Conservation (phyloP, 2,888 invertebrate species). For the Fragum sueziense region DNA sequence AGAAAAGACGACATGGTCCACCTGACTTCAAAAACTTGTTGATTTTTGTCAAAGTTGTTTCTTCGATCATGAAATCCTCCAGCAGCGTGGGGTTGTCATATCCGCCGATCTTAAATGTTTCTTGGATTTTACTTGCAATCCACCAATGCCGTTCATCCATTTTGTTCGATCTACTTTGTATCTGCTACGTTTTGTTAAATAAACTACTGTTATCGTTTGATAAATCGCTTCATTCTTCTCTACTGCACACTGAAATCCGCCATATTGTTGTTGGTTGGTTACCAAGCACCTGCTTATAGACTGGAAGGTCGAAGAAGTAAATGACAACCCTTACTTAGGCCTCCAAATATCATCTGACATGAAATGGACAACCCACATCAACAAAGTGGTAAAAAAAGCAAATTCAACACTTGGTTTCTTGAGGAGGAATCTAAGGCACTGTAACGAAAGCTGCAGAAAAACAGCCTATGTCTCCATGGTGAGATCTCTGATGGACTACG, state of each 20-base stretch:
- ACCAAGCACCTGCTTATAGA: background rate
- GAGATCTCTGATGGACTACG: too few species aligned
- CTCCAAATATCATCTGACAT: too few species aligned
- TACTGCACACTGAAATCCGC: conserved; percentile 60
- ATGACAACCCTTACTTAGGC: too few species aligned
- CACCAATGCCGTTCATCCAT: conserved; percentile 83
- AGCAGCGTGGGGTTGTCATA: conserved; percentile 79
- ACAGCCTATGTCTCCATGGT: too few species aligned
- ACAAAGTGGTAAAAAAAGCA: too few species aligned
- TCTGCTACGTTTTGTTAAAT: background rate
- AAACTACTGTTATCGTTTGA: background rate
- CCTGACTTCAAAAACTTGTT: conserved; percentile 79
- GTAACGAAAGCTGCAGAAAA: too few species aligned
- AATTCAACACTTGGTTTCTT: too few species aligned
- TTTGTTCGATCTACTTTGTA: conserved; percentile 16
- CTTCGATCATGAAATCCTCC: conserved; percentile 81
- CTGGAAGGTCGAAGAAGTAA: too few species aligned
- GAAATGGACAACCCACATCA: too few species aligned
- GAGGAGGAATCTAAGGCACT: too few species aligned
- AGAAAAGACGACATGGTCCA: conserved; percentile 80
- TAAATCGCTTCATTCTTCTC: background rate
- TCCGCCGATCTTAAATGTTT: conserved; percentile 81
- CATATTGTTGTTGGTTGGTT: conserved; percentile 66
- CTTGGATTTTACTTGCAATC: conserved; percentile 82
- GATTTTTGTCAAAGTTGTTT: conserved; percentile 76